phyloP scores from a whole-genome alignment of 2,113 vertebrate genomes.

The Urocynchramus pylzowi region DNA sequence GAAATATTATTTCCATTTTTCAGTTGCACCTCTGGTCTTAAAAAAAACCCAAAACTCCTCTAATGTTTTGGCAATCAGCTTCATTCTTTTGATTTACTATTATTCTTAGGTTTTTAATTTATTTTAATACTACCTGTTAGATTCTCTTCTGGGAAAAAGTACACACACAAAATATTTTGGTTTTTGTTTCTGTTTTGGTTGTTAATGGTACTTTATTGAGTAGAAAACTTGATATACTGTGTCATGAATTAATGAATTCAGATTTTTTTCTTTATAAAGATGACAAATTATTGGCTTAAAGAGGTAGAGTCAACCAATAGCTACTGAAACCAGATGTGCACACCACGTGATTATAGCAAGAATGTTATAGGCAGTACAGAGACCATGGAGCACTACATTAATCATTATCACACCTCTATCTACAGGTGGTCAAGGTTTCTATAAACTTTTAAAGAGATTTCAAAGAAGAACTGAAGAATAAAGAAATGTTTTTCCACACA shows the following conservation, averaged over 20 bases:
- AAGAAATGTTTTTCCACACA: background rate
- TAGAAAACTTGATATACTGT: background rate
- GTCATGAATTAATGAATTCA: background rate
- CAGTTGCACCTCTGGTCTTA: background rate
- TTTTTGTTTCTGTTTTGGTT: background rate
- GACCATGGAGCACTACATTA: background rate
- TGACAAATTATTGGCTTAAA: background rate
- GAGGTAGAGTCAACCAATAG: background rate
- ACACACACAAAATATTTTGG: background rate
- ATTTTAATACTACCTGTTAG: background rate
- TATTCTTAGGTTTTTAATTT: background rate
- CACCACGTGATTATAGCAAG: background rate
- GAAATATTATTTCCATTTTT: background rate
- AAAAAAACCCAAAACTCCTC: background rate
- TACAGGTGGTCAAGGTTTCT: background rate
- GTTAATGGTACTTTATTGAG: background rate
- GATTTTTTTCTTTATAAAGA: background rate
- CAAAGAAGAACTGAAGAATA: background rate
- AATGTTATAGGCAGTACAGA: background rate
- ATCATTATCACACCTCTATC: slow-evolving; percentile 32
- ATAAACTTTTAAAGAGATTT: background rate
- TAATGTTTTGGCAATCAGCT: background rate
- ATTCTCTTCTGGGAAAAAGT: background rate
- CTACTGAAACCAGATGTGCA: slow-evolving; percentile 9
- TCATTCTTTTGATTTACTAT: background rate